Evolutionary conservation across 92 coral and sea anemone genomes (phyloP).

Genomic region (Epizoanthus fatuus): DNA sequence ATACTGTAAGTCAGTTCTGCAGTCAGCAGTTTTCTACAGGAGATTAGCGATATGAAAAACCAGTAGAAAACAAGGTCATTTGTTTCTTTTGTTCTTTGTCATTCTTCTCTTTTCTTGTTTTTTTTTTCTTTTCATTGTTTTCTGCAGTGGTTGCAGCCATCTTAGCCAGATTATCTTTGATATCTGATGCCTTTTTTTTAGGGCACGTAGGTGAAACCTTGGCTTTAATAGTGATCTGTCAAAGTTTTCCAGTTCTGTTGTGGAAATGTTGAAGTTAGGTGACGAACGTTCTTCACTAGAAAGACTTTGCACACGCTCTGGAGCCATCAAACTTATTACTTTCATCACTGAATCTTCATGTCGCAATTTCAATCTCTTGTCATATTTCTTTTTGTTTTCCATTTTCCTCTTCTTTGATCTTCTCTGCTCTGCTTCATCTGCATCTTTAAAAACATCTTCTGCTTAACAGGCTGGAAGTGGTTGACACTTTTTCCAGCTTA

Average conservation of each 20-base stretch:
- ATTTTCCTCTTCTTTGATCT: no score
- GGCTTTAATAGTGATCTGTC: conserved; percentile 22
- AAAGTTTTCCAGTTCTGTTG: conserved; percentile 16
- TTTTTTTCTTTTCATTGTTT: not conserved
- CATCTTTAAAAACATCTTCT: conserved; percentile 5
- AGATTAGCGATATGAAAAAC: not conserved
- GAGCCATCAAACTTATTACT: not conserved
- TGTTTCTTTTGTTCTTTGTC: conserved; percentile 7
- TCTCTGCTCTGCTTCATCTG: conserved; percentile 21
- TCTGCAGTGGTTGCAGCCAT: conserved; percentile 20
- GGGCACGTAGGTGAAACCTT: conserved; percentile 3
- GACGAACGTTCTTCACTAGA: no score
- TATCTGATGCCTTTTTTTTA: conserved; percentile 13
- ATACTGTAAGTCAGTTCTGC: conserved; percentile 5
- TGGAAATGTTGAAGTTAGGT: no score
- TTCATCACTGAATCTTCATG: no score
- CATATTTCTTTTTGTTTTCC: no score
- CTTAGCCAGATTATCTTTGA: conserved; percentile 34
- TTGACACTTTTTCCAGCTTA: conserved; percentile 42
- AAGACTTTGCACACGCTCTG: no score
- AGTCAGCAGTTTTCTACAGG: not conserved
- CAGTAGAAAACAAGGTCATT: not conserved
- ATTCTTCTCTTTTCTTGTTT: not conserved
- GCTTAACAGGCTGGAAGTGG: conserved; percentile 27
- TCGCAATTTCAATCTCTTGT: not conserved